These are phyloP conservation scores for Lipotes vexillifer DNA, from an alignment of 2,113 vertebrate genomes.

Conservation along the genomic window DNA sequence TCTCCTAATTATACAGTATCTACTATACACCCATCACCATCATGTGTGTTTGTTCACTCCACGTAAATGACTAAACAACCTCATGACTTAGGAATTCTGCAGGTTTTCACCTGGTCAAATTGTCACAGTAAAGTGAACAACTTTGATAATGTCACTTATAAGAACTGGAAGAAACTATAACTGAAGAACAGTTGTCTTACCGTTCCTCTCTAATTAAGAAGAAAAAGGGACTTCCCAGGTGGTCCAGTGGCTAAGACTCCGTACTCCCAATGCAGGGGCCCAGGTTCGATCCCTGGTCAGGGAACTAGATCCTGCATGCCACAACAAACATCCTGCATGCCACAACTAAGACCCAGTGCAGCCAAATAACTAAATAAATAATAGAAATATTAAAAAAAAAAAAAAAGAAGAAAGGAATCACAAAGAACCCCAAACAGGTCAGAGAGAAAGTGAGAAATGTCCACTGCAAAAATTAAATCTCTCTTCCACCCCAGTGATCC, in stretches of 20 bases:
- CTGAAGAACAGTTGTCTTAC: too few species aligned
- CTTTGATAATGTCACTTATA: too few species aligned
- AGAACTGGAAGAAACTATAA: too few species aligned
- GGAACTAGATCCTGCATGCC: too few species aligned
- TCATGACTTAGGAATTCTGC: background rate
- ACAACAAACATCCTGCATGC: background rate
- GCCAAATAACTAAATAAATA: background rate
- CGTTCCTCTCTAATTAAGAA: too few species aligned
- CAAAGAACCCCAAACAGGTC: background rate
- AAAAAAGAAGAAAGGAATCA: background rate
- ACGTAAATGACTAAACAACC: background rate
- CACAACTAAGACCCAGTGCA: background rate
- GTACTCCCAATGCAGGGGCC: rapidly evolving
- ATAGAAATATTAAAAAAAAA: background rate
- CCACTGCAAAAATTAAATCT: background rate
- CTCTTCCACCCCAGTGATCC: background rate
- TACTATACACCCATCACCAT: too few species aligned
- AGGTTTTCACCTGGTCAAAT: too few species aligned
- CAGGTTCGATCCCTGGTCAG: background rate
- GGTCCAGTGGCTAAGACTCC: background rate
- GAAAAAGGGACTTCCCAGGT: background rate
- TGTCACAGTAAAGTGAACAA: too few species aligned
- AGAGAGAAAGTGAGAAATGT: background rate
- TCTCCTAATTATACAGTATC: background rate
- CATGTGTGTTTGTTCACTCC: background rate